Evolutionary conservation across 92 coral and sea anemone species (phyloP).

Genomic region (Anthopleura xanthogrammica): DNA sequence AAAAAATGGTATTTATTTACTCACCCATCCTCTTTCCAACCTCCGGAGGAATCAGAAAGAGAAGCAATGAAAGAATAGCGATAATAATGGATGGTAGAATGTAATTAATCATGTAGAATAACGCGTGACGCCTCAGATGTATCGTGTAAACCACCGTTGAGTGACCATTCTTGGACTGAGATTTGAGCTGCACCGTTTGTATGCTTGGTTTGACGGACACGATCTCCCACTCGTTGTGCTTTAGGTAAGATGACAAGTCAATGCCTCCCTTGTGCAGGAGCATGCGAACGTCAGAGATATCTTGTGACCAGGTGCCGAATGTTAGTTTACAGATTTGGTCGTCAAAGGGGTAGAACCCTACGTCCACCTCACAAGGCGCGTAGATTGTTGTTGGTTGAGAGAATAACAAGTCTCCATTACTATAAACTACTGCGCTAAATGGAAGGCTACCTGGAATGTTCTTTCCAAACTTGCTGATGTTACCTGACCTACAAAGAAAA

Average conservation of each 20-base stretch:
- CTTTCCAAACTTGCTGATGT: slow-evolving; percentile 55
- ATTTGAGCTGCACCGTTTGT: slow-evolving; percentile 5
- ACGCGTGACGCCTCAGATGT: slow-evolving; percentile 67
- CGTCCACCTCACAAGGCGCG: slow-evolving; percentile 66
- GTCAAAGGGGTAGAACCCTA: slow-evolving; percentile 80
- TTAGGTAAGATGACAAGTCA: slow-evolving; percentile 47
- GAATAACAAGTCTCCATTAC: slow-evolving; percentile 52
- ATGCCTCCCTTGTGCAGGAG: slow-evolving; percentile 32
- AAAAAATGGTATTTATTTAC: not conserved
- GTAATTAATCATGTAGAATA: slow-evolving; percentile 78
- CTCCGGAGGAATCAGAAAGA: slow-evolving; percentile 93
- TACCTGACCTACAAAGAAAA: slow-evolving; percentile 49
- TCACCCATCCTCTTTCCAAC: slow-evolving; percentile 98
- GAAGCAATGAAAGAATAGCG: slow-evolving; percentile 64
- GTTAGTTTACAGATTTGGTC: slow-evolving; percentile 69
- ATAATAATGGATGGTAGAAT: slow-evolving; percentile 72
- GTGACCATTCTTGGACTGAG: slow-evolving; percentile 27
- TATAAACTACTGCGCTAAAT: slow-evolving; percentile 35
- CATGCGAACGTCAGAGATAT: slow-evolving; percentile 43
- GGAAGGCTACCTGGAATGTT: slow-evolving; percentile 59
- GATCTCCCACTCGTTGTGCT: slow-evolving; percentile 80
- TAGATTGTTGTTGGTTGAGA: slow-evolving; percentile 63
- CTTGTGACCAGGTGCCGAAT: slow-evolving; percentile 81
- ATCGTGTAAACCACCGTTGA: slow-evolving; percentile 40
- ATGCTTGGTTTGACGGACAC: slow-evolving; percentile 39